These are phyloP conservation scores for Trachurus trachurus DNA, from an alignment of 2,797 vertebrate genomes.

Conservation along the genomic window DNA sequence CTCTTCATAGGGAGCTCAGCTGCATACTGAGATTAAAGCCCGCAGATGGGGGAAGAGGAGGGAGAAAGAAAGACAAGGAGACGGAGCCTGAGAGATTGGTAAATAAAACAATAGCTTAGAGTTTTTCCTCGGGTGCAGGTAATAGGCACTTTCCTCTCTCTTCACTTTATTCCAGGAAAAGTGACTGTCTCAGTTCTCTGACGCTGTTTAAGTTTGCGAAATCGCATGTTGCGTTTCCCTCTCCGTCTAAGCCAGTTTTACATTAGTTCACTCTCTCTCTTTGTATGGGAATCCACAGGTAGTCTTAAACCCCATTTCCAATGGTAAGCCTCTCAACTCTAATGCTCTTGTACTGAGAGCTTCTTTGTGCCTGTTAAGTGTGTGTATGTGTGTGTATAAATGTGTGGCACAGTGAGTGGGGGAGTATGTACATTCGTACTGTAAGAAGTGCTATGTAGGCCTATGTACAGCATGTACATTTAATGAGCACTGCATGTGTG, in stretches of 20 bases:
- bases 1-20: conserved; percentile 47
- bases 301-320: conserved; percentile 68
- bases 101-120: conserved; percentile 58
- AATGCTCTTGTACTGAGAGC: conserved; percentile 66
- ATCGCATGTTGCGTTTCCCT: conserved; percentile 48
- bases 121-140: conserved; percentile 11
- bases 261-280: conserved; percentile 56
- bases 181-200: conserved; percentile 33
- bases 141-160: conserved; percentile 29
- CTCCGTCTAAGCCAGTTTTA: conserved; percentile 56
- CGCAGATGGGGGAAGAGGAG: conserved; percentile 9
- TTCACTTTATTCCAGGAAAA: conserved; percentile 18
- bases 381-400: neutral
- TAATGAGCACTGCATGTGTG: conserved; percentile 1
- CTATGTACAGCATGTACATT: neutral
- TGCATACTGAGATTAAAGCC: conserved; percentile 55
- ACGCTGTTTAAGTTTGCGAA: conserved; percentile 23
- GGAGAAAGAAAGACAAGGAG: conserved; percentile 15
- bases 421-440: conserved; percentile 28
- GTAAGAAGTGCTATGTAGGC: conserved; percentile 2
- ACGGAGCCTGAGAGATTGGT: conserved; percentile 21
- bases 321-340: conserved; percentile 76
- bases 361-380: conserved; percentile 65
- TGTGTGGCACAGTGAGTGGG: neutral
- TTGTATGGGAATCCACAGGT: conserved; percentile 74